Evolutionary conservation across 37 sponge, comb jelly and placozoan genomes (phyloP).

Genomic region (Oopsacas minuta): DNA sequence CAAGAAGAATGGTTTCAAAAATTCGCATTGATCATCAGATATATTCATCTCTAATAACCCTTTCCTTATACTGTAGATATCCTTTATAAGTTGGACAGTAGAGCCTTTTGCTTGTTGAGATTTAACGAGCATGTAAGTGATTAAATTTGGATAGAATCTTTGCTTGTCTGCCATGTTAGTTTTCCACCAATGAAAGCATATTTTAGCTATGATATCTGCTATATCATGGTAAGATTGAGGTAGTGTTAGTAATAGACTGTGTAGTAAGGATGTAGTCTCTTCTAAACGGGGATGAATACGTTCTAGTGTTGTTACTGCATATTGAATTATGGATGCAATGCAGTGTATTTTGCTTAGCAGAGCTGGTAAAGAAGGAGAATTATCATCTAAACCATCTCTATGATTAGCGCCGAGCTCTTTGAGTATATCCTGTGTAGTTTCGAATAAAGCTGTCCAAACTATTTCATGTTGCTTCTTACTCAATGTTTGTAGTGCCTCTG

Average conservation of each 20-base stretch:
- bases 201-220: background rate
- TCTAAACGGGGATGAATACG: background rate
- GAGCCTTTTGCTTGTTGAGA: background rate
- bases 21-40: background rate
- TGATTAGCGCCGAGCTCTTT: background rate
- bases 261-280: background rate
- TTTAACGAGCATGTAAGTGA: background rate
- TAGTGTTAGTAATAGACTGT: background rate
- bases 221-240: background rate
- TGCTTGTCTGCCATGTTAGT: background rate
- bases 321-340: background rate
- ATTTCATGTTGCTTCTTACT: background rate
- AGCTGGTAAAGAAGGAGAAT: background rate
- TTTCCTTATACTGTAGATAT: background rate
- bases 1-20: slow-evolving; percentile 4
- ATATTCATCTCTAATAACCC: background rate
- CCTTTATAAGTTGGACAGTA: background rate
- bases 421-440: background rate
- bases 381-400: background rate
- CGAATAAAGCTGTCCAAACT: background rate
- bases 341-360: background rate
- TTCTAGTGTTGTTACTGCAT: background rate
- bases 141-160: background rate
- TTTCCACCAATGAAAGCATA: slow-evolving; percentile 16
- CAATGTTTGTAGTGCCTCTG: background rate